phyloP scores from a whole-genome alignment of 2,888 invertebrate species.

The Julus scandinavius region DNA sequence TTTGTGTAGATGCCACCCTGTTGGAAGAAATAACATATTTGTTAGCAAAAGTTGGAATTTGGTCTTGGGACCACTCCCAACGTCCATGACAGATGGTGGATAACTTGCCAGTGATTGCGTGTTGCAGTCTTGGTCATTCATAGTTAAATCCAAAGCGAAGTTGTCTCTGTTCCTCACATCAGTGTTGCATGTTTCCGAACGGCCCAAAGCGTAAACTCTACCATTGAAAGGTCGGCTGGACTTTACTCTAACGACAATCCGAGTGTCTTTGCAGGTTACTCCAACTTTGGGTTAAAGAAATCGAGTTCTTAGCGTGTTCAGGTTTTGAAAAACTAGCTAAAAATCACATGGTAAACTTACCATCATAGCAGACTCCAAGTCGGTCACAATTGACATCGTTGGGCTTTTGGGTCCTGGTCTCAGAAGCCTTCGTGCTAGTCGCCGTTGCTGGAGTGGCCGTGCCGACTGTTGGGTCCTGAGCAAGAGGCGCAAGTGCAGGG shows the following conservation, averaged over 20 bases:
- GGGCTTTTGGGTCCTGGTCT: slow-evolving; percentile 64
- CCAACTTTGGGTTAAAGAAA: slow-evolving; percentile 73
- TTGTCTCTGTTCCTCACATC: slow-evolving; percentile 92
- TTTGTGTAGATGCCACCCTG: slow-evolving; percentile 94
- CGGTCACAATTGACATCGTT: slow-evolving; percentile 91
- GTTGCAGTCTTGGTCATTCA: slow-evolving; percentile 94
- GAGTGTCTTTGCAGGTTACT: slow-evolving; percentile 93
- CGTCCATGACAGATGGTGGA: neutral
- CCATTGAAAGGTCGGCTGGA: slow-evolving; percentile 96
- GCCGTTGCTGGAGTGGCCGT: slow-evolving; percentile 58
- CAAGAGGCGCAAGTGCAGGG: neutral
- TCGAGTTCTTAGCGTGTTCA: slow-evolving; percentile 9
- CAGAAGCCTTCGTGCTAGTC: slow-evolving; percentile 55
- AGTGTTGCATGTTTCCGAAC: slow-evolving; percentile 94
- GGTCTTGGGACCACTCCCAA: slow-evolving; percentile 31
- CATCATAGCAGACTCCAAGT: slow-evolving; percentile 94
- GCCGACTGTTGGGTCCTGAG: slow-evolving; percentile 56
- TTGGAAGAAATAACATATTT: slow-evolving; percentile 62
- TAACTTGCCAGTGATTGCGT: slow-evolving; percentile 90
- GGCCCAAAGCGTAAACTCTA: slow-evolving; percentile 90
- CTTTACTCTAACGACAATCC: slow-evolving; percentile 90
- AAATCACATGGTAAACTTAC: slow-evolving; percentile 69
- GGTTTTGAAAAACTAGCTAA: neutral
- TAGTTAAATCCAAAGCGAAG: slow-evolving; percentile 90
- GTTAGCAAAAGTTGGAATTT: neutral